Evolutionary conservation across 2,888 invertebrate genomes (phyloP), one percentile per base, ranked within the genome.

Genomic region (Ditula angustiorana): DNA sequence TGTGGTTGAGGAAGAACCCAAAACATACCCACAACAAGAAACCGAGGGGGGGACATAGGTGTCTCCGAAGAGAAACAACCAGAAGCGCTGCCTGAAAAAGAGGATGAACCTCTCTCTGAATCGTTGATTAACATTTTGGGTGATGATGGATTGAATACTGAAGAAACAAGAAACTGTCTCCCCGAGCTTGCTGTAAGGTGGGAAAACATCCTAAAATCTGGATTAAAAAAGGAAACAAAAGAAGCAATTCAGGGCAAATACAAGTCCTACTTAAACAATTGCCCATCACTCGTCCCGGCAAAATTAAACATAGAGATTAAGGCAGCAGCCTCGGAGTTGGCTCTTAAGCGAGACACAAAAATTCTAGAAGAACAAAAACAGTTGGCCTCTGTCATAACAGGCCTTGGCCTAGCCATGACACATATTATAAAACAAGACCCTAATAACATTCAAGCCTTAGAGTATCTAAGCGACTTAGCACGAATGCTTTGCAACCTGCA

Each of bases 281-380:
- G 41, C 41, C 41, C 41, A 5, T 44, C 19, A 8, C 41, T 44
- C 19, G 16, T 8, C 7, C 19, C 41, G 5, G 19, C 41, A 19
- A 44, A 44, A 44, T 8, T 44, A 19, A 44, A 44, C n/a, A 44
- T 44, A 19, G 41, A 21, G 19, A 19, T 44, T 44, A 44, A 44
- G 8, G 16, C 41, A 7, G 16, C 41, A 1, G 41, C 19, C 1
- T 16, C 41, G 7, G 41, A 44, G 7, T 44, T 19, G 0, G 41
- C 41, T 19, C 41, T 44, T 19, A 44, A 44, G 19, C 16, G 41
- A 10, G 41, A 44, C 19, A 19, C 7, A 16, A 44, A n/a, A 19
- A 44, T 44, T 19, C 5, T 10, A 44, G 19, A 5, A 19, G 19
- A 44, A 19, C 19, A 37, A 13, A n/a, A n/a, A n/a, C n/a, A n/a